These are phyloP conservation scores for Urocyon cinereoargenteus DNA, from an alignment of 2,797 vertebrate genomes.

Conservation along the genomic window DNA sequence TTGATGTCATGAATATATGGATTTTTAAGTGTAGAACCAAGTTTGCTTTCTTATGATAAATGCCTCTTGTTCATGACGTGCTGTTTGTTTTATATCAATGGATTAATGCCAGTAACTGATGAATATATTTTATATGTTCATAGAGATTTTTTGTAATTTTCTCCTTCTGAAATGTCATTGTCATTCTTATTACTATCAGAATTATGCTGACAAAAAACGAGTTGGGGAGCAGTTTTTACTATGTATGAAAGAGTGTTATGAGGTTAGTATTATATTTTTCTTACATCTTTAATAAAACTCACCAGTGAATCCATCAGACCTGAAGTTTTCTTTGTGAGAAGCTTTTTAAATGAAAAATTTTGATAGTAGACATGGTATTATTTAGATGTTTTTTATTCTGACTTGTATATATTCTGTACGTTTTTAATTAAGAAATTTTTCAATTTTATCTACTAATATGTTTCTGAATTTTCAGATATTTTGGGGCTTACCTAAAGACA, in stretches of 20 bases:
- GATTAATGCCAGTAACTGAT: not conserved
- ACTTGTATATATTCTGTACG: not conserved
- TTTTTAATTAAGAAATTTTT: not conserved
- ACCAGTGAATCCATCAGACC: not conserved
- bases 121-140: not conserved
- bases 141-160: not conserved
- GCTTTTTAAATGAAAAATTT: not conserved
- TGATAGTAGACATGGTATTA: not conserved
- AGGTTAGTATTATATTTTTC: not conserved
- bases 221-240: not conserved
- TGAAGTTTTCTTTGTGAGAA: not conserved
- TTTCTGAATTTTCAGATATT: not conserved
- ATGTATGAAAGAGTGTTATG: not conserved
- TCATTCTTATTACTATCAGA: not conserved
- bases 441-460: not conserved
- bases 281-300: not conserved
- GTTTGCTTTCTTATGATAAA: not conserved
- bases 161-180: not conserved
- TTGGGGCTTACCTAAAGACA: not conserved
- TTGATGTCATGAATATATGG: not conserved
- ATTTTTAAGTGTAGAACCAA: not conserved
- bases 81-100: not conserved
- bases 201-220: not conserved
- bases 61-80: not conserved
- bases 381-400: not conserved